Conservation (phyloP, 2,797 vertebrate species). For the Ispidina lecontei region DNA sequence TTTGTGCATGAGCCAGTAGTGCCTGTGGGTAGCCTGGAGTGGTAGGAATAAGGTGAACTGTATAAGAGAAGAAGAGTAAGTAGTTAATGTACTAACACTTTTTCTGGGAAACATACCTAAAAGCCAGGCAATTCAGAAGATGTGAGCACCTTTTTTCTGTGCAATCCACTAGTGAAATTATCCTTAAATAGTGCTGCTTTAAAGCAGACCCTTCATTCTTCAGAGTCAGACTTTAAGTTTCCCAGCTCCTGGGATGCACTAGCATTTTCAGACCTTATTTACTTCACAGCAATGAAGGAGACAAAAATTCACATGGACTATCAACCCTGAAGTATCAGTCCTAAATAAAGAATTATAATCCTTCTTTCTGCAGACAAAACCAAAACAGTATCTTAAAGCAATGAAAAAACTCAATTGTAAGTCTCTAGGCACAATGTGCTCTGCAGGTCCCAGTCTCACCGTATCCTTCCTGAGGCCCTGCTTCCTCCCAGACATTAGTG, state of each 20-base stretch:
- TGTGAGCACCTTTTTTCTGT: neutral
- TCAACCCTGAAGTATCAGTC: neutral
- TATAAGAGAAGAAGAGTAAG: neutral
- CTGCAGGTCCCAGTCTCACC: neutral
- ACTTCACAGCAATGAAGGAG: neutral
- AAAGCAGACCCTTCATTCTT: neutral
- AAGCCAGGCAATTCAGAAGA: neutral
- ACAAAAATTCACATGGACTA: neutral
- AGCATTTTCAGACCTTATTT: neutral
- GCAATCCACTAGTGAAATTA: neutral
- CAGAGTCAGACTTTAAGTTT: neutral
- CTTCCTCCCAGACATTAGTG: conserved; percentile 38
- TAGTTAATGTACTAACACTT: neutral
- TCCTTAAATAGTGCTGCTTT: neutral
- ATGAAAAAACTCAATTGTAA: neutral
- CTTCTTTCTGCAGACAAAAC: conserved; percentile 38
- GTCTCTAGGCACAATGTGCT: neutral
- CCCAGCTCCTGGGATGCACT: neutral
- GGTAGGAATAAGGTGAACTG: neutral
- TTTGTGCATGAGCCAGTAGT: neutral
- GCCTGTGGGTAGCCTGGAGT: neutral
- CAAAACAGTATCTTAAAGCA: neutral
- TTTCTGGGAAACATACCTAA: neutral
- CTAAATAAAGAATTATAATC: neutral
- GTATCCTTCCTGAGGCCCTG: conserved; percentile 62